These are phyloP conservation scores for Schizaphis graminum DNA, from an alignment of 2,888 invertebrate genomes.

Conservation along the genomic window DNA sequence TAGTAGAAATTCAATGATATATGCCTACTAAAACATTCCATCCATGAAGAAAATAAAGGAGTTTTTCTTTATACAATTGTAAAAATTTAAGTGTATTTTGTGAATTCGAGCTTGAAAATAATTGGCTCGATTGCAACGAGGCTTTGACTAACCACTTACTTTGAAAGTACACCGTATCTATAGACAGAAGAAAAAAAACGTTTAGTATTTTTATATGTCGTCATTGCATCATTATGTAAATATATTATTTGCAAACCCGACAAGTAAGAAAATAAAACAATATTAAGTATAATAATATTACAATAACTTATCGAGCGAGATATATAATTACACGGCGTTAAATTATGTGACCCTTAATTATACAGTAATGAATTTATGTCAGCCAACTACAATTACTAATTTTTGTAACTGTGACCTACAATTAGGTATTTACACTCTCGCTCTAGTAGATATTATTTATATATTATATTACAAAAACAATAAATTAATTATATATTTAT, in stretches of 20 bases:
- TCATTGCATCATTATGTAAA: constrained; percentile 13
- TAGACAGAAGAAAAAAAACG: not conserved
- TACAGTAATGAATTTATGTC: not conserved
- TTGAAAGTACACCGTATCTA: not conserved
- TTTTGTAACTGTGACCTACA: constrained; percentile 12
- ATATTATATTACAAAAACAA: not conserved
- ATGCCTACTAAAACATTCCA: not conserved
- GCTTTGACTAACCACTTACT: not conserved
- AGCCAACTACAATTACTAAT: not conserved
- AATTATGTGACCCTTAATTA: not conserved
- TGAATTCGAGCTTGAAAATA: not conserved
- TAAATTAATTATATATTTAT: not conserved
- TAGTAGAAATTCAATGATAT: not conserved
- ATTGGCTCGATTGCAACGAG: not conserved
- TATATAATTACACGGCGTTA: not conserved
- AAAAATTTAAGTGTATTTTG: not conserved
- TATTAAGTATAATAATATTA: not conserved
- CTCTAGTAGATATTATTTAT: not conserved
- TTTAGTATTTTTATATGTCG: not conserved
- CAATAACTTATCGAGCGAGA: not conserved
- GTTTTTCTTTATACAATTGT: not conserved
- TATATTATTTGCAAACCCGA: not conserved
- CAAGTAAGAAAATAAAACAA: not conserved
- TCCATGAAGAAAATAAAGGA: not conserved
- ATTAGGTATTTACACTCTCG: not conserved